Conservation (phyloP, 1,140 invertebrate species). For the Agraylea sexmaculata region DNA sequence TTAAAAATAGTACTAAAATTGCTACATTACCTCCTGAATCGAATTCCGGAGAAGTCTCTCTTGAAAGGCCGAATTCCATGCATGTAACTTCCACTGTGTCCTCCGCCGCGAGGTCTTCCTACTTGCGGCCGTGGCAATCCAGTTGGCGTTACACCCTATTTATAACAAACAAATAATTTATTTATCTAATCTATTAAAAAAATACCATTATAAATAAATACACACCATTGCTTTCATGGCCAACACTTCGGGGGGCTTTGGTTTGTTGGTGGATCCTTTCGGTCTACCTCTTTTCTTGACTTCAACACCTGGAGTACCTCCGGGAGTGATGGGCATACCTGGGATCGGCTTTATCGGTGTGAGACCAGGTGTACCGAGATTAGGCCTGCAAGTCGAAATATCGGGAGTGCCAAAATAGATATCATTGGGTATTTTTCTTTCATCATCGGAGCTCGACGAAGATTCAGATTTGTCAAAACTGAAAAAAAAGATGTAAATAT, state of each 20-base stretch:
- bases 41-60: conserved; percentile 39
- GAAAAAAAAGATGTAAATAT: neutral
- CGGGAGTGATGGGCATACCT: conserved; percentile 24
- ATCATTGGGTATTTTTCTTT: conserved; percentile 20
- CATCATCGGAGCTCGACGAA: conserved; percentile 18
- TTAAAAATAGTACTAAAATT: neutral
- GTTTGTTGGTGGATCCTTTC: conserved; percentile 39
- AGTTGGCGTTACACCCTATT: conserved; percentile 13
- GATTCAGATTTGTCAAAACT: conserved; percentile 17
- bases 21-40: conserved; percentile 32
- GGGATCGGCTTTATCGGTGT: conserved; percentile 16
- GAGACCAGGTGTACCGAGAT: conserved; percentile 1
- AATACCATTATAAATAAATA: no score
- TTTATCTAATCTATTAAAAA: no score
- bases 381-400: conserved; percentile 16
- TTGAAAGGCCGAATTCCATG: conserved; percentile 34
- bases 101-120: conserved; percentile 22
- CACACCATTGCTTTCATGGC: no score
- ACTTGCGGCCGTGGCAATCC: conserved; percentile 11
- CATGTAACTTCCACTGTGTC: conserved; percentile 25
- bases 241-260: conserved; percentile 28
- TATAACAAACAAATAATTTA: no score
- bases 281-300: conserved; percentile 35
- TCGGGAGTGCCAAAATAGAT: conserved; percentile 20
- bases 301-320: conserved; percentile 24